phyloP scores from a whole-genome alignment of 2,113 vertebrate species.

The Thunnus thynnus region DNA sequence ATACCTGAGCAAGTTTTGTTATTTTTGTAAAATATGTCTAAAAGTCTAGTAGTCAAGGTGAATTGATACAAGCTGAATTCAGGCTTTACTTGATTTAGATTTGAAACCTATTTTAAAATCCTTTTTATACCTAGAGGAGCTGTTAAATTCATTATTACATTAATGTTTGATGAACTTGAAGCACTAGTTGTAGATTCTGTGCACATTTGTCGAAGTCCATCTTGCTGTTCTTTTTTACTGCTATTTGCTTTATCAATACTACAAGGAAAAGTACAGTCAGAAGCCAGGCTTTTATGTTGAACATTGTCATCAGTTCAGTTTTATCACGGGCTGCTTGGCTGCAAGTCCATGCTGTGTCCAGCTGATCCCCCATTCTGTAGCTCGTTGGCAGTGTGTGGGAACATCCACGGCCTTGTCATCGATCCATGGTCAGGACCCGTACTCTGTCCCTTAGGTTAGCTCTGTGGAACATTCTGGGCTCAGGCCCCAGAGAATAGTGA shows the following conservation, averaged over 20 bases:
- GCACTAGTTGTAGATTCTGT: too few relatives aligned
- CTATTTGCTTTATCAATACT: not conserved
- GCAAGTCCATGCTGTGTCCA: slow-evolving; percentile 2
- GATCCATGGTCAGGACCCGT: slow-evolving; percentile 55
- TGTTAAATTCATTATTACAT: too few relatives aligned
- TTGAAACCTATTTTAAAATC: too few relatives aligned
- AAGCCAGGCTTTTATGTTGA: not conserved
- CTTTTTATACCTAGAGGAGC: too few relatives aligned
- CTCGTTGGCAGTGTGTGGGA: slow-evolving; percentile 49
- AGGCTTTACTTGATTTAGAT: not conserved
- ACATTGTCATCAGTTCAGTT: slow-evolving; percentile 42
- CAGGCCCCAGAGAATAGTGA: slow-evolving; percentile 85
- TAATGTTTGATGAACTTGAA: too few relatives aligned
- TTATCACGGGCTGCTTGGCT: not conserved
- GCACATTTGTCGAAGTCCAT: not conserved
- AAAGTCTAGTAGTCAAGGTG: not conserved
- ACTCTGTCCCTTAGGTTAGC: slow-evolving; percentile 79
- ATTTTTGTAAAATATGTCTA: not conserved
- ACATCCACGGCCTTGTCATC: slow-evolving; percentile 49
- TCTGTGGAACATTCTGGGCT: slow-evolving; percentile 86
- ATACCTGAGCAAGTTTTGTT: slow-evolving; percentile 4
- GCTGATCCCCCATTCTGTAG: slow-evolving; percentile 40
- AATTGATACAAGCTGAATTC: not conserved
- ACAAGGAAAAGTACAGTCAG: not conserved
- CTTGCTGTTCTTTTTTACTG: not conserved